Evolutionary conservation across 2,797 vertebrate species (phyloP).

Genomic region (Lacerta bilineata): DNA sequence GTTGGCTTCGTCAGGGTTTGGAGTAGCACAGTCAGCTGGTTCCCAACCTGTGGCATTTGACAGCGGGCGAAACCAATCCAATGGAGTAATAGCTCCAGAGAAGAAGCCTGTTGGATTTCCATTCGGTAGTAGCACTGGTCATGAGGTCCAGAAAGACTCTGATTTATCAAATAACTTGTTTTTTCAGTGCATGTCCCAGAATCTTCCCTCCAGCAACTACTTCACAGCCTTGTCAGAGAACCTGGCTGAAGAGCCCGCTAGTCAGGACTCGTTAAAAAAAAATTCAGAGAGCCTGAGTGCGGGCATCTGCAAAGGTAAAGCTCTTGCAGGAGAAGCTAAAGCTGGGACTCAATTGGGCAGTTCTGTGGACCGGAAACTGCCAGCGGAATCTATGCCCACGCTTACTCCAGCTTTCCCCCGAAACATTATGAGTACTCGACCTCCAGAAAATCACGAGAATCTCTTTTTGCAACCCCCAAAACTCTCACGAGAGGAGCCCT

Average conservation of each 20-base stretch:
- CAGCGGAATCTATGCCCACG: conserved; percentile 86
- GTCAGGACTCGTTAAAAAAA: conserved; percentile 87
- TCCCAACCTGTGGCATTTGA: conserved; percentile 83
- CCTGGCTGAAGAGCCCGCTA: conserved; percentile 88
- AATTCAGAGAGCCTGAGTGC: conserved; percentile 81
- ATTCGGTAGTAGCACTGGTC: conserved; percentile 84
- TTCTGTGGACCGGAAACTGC: conserved; percentile 84
- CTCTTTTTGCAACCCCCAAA: conserved; percentile 95
- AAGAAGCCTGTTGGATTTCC: conserved; percentile 89
- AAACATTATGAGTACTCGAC: conserved; percentile 83
- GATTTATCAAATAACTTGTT: conserved; percentile 94
- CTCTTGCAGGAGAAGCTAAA: conserved; percentile 84
- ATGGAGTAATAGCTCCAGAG: conserved; percentile 88
- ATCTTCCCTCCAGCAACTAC: conserved; percentile 91
- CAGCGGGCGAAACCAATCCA: conserved; percentile 81
- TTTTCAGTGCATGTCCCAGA: conserved; percentile 98
- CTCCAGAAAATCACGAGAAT: conserved; percentile 92
- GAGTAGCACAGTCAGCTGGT: conserved; percentile 81
- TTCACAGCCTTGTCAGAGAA: conserved; percentile 93
- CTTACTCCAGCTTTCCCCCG: conserved; percentile 89
- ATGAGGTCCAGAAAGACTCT: conserved; percentile 86
- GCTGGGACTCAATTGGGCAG: conserved; percentile 85
- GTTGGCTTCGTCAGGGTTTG: conserved; percentile 85
- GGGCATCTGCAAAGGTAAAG: conserved; percentile 77
- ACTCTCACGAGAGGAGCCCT: conserved; percentile 87